Evolutionary conservation across 2,888 invertebrate genomes (phyloP), one percentile per base, ranked within the genome.

Genomic region (Prosapia bicincta): DNA sequence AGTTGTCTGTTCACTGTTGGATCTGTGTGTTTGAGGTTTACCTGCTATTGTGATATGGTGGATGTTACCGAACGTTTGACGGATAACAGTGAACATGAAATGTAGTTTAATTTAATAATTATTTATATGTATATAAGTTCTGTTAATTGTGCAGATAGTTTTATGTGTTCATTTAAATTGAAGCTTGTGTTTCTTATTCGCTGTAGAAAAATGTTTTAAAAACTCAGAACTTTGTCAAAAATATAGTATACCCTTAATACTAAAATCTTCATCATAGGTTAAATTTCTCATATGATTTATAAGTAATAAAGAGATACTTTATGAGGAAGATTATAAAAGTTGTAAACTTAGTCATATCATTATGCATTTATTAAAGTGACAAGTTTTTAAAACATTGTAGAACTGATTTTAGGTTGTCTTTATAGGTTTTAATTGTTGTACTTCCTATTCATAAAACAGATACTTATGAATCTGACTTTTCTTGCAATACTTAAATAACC

Each of bases 171-270:
- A 54, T 54, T 54, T 54, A 54, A 54, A 54, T 10, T 54, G 20
- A 54, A 54, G 54, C 54, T 54, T 54, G 54, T 20, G 20, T 54
- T 54, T 54, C 20, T 54, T 20, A 54, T 20, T 54, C 20, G 20
- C 54, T 54, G 54, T 54, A 54, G 54, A 54, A n/a, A 54, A 54
- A 54, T 54, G 54, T 54, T 54, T 54, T 54, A 54, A 54, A 54
- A 54, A 54, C 54, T 54, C 20, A 20, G 13, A 54, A n/a, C 20
- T 54, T 54, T 54, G 13, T 20, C n/a, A 54, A 54, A 20, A 6
- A 20, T n/a, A 54, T 20, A 6, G 54, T 54, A 54, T 54, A 20
- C 54, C 20, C 13, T 38, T 54, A 54, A 20, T 54, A 20, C 9
- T 30, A 30, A 30, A 5, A 20, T 54, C 20, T 54, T 9, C 54